phyloP scores from a whole-genome alignment of 2,888 invertebrate species.

The Chrysotoxum bicinctum region DNA sequence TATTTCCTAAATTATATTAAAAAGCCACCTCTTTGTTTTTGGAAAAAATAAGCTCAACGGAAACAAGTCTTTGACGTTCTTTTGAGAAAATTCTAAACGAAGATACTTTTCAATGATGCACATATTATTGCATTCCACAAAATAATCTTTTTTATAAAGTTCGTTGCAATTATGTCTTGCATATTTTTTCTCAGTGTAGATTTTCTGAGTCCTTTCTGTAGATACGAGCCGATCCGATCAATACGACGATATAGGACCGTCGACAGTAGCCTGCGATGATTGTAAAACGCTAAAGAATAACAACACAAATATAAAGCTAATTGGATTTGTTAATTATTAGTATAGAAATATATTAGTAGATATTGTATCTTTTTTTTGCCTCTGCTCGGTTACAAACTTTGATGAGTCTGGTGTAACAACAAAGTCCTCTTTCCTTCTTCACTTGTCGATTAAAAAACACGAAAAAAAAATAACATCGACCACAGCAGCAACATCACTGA shows the following conservation, averaged over 20 bases:
- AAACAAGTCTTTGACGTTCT: too few relatives aligned
- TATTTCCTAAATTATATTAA: too few relatives aligned
- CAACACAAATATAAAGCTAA: constrained; percentile 81
- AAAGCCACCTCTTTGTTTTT: too few relatives aligned
- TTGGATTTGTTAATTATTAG: constrained; percentile 79
- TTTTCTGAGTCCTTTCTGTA: background rate
- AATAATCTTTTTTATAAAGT: too few relatives aligned
- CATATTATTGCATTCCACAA: too few relatives aligned
- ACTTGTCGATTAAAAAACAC: background rate
- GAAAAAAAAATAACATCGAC: constrained; percentile 32
- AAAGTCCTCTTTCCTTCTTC: constrained; percentile 18
- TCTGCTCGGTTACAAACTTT: constrained; percentile 22
- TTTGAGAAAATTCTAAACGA: too few relatives aligned
- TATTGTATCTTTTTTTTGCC: constrained; percentile 7
- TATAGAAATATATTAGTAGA: constrained; percentile 35
- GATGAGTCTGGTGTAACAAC: constrained; percentile 34
- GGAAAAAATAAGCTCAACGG: too few relatives aligned
- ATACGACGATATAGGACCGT: background rate
- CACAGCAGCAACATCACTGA: constrained; percentile 25
- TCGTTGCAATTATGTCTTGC: too few relatives aligned
- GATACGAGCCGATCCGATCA: background rate
- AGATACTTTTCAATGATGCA: too few relatives aligned
- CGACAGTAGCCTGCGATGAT: constrained; percentile 34
- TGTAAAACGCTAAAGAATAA: constrained; percentile 46
- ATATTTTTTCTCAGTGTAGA: background rate